phyloP scores from a whole-genome alignment of 2,888 invertebrate genomes.

The Plutella xylostella region DNA sequence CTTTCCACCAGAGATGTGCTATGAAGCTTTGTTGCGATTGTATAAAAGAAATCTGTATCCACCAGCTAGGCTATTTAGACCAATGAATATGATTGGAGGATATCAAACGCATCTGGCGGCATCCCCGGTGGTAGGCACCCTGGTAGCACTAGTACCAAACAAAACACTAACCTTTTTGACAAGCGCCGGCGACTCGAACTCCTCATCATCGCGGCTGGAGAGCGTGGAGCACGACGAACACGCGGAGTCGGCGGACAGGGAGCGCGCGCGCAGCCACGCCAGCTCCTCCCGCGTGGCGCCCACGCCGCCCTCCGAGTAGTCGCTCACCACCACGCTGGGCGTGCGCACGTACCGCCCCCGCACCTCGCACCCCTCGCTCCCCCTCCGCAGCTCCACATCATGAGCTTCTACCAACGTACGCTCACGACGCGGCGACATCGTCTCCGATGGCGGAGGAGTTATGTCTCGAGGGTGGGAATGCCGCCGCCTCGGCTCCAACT shows the following conservation, averaged over 20 bases:
- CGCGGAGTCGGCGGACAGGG: conserved; percentile 75
- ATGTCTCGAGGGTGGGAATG: conserved; percentile 54
- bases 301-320: conserved; percentile 80
- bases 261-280: conserved; percentile 54
- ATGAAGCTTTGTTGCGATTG: too few species aligned
- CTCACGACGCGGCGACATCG: conserved; percentile 52
- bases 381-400: conserved; percentile 66
- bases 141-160: too few species aligned
- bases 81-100: too few species aligned
- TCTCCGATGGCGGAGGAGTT: conserved; percentile 45
- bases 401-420: conserved; percentile 61
- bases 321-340: conserved; percentile 89
- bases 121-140: too few species aligned
- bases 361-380: conserved; percentile 58
- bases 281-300: conserved; percentile 59
- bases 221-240: conserved; percentile 82
- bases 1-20: too few species aligned
- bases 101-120: too few species aligned
- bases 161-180: conserved; percentile 62
- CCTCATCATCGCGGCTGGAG: conserved; percentile 79
- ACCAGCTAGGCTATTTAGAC: too few species aligned
- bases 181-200: conserved; percentile 55
- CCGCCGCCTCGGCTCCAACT: conserved; percentile 60
- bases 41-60: too few species aligned
- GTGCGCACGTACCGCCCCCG: conserved; percentile 77